phyloP scores from a whole-genome alignment of 2,113 vertebrate genomes.

The human (Homo sapiens) region GRCh38 chr14:66910501-66911000 shows the following conservation, averaged over 20 bases:
- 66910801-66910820: neutral
- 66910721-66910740: neutral
- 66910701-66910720: neutral
- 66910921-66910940: neutral
- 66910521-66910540: neutral
- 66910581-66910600: neutral
- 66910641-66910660: neutral
- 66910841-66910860: neutral
- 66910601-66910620: neutral
- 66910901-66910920: neutral
- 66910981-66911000: neutral
- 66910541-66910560: neutral
- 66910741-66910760: neutral
- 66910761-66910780: neutral
- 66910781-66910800: neutral
- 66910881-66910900: neutral
- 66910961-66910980: neutral
- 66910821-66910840: neutral
- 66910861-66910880: neutral
- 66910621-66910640: neutral
- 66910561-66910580: neutral
- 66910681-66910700: neutral
- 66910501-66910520: neutral
- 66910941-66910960: neutral
- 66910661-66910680: neutral